These are phyloP conservation scores for Dendrolimus pini DNA, from an alignment of 2,888 invertebrate genomes.

Conservation along the genomic window DNA sequence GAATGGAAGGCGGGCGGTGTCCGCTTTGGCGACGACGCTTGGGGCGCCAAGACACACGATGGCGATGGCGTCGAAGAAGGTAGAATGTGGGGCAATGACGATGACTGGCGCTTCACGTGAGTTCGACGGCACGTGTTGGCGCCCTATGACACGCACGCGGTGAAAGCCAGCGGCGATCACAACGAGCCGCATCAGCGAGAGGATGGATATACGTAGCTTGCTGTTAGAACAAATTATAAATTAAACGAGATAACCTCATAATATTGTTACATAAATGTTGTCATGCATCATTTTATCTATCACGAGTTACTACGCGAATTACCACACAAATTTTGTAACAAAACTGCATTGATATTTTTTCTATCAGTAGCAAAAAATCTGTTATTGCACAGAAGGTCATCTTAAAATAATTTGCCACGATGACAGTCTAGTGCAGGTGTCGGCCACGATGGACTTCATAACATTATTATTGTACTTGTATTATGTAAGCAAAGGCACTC, in stretches of 20 bases:
- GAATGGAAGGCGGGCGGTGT: constrained; percentile 87
- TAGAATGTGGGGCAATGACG: constrained; percentile 93
- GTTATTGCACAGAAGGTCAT: no score
- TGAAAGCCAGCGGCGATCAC: constrained; percentile 91
- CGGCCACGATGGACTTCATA: no score
- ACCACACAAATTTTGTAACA: no score
- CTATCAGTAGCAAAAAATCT: no score
- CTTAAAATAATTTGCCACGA: no score
- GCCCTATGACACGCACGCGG: constrained; percentile 85
- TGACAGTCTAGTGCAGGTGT: no score
- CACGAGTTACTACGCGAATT: no score
- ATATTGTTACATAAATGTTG: no score
- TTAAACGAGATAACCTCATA: background rate
- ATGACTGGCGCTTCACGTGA: constrained; percentile 88
- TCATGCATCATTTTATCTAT: no score
- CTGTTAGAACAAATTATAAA: constrained; percentile 49
- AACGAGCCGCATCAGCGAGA: constrained; percentile 83
- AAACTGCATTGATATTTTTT: no score
- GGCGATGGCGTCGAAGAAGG: constrained; percentile 92
- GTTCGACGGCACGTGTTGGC: constrained; percentile 57
- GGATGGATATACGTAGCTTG: constrained; percentile 79
- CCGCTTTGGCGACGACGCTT: constrained; percentile 92
- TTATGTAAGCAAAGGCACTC: no score
- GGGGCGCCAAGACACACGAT: constrained; percentile 90
- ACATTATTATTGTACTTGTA: no score